These are phyloP conservation scores for Paramormyrops hopkinsi DNA, from an alignment of 2,797 vertebrate genomes.

Conservation along the genomic window DNA sequence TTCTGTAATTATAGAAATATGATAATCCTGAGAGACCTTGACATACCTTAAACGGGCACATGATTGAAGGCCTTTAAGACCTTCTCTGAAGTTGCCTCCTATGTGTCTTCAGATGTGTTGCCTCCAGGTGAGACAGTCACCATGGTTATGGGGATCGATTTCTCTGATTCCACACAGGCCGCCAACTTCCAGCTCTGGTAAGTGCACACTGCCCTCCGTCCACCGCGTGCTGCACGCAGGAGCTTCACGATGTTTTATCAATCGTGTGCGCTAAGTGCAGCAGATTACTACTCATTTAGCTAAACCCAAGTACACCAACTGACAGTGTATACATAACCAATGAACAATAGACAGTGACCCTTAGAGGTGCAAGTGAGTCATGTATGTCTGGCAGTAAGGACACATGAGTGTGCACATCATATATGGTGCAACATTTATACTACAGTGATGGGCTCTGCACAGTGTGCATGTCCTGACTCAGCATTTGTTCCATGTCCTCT, in stretches of 20 bases:
- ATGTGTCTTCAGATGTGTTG: constrained; percentile 66
- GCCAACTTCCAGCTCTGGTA: constrained; percentile 98
- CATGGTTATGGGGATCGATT: constrained; percentile 90
- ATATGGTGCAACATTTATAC: neutral
- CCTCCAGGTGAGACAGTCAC: constrained; percentile 69
- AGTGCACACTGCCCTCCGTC: constrained; percentile 30
- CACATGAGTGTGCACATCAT: neutral
- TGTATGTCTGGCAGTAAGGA: neutral
- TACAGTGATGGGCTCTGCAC: neutral
- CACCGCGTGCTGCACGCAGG: neutral
- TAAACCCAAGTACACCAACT: neutral
- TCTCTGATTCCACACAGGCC: constrained; percentile 92
- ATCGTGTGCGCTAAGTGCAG: neutral
- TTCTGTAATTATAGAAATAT: neutral
- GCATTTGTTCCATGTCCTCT: neutral
- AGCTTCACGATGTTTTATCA: neutral
- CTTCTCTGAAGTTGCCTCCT: neutral
- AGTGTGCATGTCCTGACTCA: neutral
- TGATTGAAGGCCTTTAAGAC: neutral
- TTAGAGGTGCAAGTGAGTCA: neutral
- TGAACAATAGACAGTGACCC: neutral
- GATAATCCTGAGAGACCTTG: neutral
- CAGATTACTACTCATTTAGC: neutral
- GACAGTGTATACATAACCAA: neutral
- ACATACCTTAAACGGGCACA: neutral